Base-by-base conservation (phyloP, 2,113 vertebrate genomes). In the Zapornia atra region DNA sequence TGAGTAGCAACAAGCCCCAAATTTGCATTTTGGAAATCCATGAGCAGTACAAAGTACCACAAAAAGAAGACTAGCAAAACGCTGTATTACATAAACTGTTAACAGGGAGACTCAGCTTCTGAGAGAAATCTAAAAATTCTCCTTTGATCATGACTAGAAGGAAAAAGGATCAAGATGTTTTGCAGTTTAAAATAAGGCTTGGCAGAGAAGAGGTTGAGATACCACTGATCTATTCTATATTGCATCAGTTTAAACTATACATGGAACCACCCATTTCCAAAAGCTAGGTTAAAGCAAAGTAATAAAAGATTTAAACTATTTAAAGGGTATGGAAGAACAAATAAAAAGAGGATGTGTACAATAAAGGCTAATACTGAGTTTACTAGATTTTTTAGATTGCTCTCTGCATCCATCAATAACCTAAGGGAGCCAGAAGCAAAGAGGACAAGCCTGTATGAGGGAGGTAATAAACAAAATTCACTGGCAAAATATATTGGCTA, bases 51-150 rank as follows among this genome's bases (percentile, higher is more conserved):
- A 21, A 94, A 83, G 76, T 51, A 90, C 71, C 65, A 81, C 42
- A 87, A 76, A 88, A 82, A 72, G 77, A 88, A 21, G 65, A 76
- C 31, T 31, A 70, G 34, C 42, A 93, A 83, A 95, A 75, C 11
- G 36, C 80, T 91, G 40, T n/a, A 78, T 68, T 81, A 86, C 50
- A 75, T 68, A 56, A 83, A 68, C 80, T 75, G 64, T 36, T 88
- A 92, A 78, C 56, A 86, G 36, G 51, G 46, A 94, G 38, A 88
- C 68, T 76, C 29, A 22, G 76, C 68, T 83, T 81, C 72, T 81
- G 85, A 80, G 51, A 93, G 51, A 90, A 88, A 76, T 36, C 79
- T 81, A 81, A 92, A 88, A 92, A 68, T 82, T 86, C 80, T 71
- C 72, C 70, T 93, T 96, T 71, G 77, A 86, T 96, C 86, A 80